A percentile compares a stretch with the other conserved stretches of the same genome.
phyloP scores from a whole-genome alignment of 2,797 vertebrate genomes.

The Salarias fasciatus region DNA sequence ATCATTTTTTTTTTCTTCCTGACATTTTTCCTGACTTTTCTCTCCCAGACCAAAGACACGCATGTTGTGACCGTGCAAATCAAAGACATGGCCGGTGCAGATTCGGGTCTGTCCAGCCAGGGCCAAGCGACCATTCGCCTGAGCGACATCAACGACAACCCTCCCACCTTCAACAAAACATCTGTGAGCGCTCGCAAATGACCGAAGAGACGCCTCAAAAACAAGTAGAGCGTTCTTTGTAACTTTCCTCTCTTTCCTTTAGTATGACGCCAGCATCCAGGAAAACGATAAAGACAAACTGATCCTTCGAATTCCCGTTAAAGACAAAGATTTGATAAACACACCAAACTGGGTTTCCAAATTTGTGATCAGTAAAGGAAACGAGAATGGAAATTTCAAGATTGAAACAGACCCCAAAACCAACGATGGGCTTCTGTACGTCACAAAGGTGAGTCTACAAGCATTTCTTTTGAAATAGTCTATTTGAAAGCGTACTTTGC shows the following conservation, averaged over 20 bases:
- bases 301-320: conserved; percentile 83
- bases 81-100: conserved; percentile 84
- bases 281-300: conserved; percentile 85
- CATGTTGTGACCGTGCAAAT: conserved; percentile 79
- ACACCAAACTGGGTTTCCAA: conserved; percentile 83
- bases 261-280: conserved; percentile 81
- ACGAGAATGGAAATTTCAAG: conserved; percentile 87
- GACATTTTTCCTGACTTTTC: neutral
- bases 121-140: conserved; percentile 82
- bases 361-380: conserved; percentile 86
- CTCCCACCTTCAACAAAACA: conserved; percentile 80
- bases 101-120: conserved; percentile 77
- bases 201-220: neutral
- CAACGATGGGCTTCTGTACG: conserved; percentile 87
- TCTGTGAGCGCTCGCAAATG: conserved; percentile 80
- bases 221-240: neutral
- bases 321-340: conserved; percentile 85
- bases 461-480: neutral
- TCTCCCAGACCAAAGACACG: conserved; percentile 76
- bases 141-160: conserved; percentile 88
- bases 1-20: neutral
- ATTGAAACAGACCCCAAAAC: conserved; percentile 86
- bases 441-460: conserved; percentile 81
- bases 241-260: neutral
- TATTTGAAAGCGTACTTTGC: conserved; percentile 1